Base-by-base conservation (phyloP, 2,888 invertebrate species). In the Temnothorax rugatulus region DNA sequence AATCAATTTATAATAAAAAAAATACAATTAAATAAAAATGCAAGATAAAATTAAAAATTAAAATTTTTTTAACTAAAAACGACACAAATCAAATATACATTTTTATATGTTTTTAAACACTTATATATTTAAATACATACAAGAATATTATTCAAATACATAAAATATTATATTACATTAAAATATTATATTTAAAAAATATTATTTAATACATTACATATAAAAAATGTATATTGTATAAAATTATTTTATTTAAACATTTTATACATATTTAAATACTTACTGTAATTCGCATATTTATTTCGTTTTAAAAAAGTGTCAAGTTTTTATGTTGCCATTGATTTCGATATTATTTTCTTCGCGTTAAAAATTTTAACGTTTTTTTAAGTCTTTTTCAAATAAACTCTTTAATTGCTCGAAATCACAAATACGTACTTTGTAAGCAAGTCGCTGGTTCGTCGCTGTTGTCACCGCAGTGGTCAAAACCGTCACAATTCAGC, bases 401-500 rank as follows among this genome's bases (percentile, higher is more conserved):
- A 8, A n/a, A 41, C 7, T 64, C 11, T 63, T 4, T 25, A 66
- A 66, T 64, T 0, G 1, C 1, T 52, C 29, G 4, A 4, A 63
- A 64, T 21, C 8, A 21, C 13, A 50, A 13, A 54, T 41, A 44
- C 34, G 4, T 64, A 95, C 96, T 95, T 94, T 95, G 94, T 74
- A 95, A 95, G 88, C 97, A 97, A 69, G 96, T 95, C 0, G 95
- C 94, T 0, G 96, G 96, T 93, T 97, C 97, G 93, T 97, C 97
- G 88, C 96, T 97, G 86, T 96, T 96, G 93, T 97, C 97, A 0
- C 97, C 97, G 90, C 97, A 97, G 90, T 97, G 97, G 94, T 97
- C 97, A 89, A 97, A 97, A 9, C 97, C 97, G 93, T 97, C 97
- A 92, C 97, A 97, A 79, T 96, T 96, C 54, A 97, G 94, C 38